A percentile compares a stretch with the other conserved stretches of the same genome.
phyloP scores from a whole-genome alignment of 2,888 invertebrate genomes.

The Biston stratarius region DNA sequence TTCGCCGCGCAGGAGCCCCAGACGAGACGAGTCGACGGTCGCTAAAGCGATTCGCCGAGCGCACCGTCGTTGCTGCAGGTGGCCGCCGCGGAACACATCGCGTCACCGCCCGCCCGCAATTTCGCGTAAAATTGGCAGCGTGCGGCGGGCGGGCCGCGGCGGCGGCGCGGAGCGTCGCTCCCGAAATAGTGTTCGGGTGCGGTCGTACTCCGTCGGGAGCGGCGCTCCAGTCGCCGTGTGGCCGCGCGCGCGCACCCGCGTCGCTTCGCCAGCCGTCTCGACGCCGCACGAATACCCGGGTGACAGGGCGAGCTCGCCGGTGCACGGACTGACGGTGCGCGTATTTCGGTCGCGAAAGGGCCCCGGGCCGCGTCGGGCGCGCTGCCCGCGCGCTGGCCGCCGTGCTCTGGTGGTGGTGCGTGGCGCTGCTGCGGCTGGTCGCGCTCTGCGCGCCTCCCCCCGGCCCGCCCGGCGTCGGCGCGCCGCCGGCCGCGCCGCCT shows the following conservation, averaged over 20 bases:
- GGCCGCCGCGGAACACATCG: conserved; percentile 79
- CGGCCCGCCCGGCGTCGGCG: conserved; percentile 74
- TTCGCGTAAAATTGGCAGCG: conserved; percentile 86
- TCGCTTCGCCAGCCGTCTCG: conserved; percentile 74
- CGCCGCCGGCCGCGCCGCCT: conserved; percentile 68
- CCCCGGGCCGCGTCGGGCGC: conserved; percentile 82
- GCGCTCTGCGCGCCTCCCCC: conserved; percentile 82
- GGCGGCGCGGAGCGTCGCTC: conserved; percentile 82
- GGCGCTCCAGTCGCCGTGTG: conserved; percentile 84
- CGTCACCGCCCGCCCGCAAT: conserved; percentile 86
- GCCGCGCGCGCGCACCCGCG: conserved; percentile 85
- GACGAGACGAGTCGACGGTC: conserved; percentile 56
- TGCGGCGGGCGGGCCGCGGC: conserved; percentile 81
- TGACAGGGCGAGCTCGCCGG: conserved; percentile 68
- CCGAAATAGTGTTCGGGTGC: conserved; percentile 86
- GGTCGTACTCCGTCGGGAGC: conserved; percentile 81
- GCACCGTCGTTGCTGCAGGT: conserved; percentile 67
- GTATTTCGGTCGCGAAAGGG: conserved; percentile 82
- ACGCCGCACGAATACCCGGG: conserved; percentile 72
- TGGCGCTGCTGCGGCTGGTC: conserved; percentile 85
- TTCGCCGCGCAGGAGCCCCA: conserved; percentile 29
- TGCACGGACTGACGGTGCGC: conserved; percentile 76
- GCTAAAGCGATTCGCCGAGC: conserved; percentile 55
- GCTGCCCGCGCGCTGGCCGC: conserved; percentile 85
- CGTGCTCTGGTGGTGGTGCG: conserved; percentile 86